Evolutionary conservation across 2,888 invertebrate species (phyloP).

Genomic region (Pachliopta kotzebuea): DNA sequence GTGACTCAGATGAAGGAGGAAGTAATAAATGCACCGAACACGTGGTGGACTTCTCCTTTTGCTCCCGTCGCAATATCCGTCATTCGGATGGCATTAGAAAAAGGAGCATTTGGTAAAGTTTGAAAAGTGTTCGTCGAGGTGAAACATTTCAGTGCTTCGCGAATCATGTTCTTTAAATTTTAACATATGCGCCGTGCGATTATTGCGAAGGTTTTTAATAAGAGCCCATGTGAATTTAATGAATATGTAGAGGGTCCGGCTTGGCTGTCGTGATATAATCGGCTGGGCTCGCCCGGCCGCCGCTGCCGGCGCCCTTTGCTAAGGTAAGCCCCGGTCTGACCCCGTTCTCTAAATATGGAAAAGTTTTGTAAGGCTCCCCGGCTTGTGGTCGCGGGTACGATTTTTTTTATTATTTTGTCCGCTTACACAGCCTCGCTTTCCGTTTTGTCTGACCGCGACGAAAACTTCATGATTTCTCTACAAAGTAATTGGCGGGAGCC

Average conservation of each 20-base stretch:
- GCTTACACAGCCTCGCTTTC: constrained; percentile 33
- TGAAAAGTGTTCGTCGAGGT: too few relatives aligned
- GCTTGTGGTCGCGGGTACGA: constrained; percentile 37
- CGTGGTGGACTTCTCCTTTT: constrained; percentile 41
- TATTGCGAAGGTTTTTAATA: constrained; percentile 18
- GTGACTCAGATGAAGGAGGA: constrained; percentile 46
- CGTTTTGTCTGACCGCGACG: constrained; percentile 11
- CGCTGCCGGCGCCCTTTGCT: constrained; percentile 47
- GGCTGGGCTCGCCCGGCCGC: constrained; percentile 55
- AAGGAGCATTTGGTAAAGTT: neutral
- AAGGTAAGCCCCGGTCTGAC: constrained; percentile 60
- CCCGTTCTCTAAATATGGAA: constrained; percentile 72
- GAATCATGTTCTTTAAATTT: too few relatives aligned
- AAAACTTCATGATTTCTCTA: constrained; percentile 8
- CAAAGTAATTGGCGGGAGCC: constrained; percentile 3
- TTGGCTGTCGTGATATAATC: constrained; percentile 55
- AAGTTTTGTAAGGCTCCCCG: constrained; percentile 63
- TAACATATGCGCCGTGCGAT: too few relatives aligned
- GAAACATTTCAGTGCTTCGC: too few relatives aligned
- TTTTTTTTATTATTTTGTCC: constrained; percentile 34
- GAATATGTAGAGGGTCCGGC: constrained; percentile 42
- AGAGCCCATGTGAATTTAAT: constrained; percentile 36
- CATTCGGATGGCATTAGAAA: constrained; percentile 27
- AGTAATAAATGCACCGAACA: constrained; percentile 48
- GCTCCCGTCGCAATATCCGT: constrained; percentile 32